Evolutionary conservation across 2,113 vertebrate species (phyloP).

Genomic region (Corythoichthys haematopterus): DNA sequence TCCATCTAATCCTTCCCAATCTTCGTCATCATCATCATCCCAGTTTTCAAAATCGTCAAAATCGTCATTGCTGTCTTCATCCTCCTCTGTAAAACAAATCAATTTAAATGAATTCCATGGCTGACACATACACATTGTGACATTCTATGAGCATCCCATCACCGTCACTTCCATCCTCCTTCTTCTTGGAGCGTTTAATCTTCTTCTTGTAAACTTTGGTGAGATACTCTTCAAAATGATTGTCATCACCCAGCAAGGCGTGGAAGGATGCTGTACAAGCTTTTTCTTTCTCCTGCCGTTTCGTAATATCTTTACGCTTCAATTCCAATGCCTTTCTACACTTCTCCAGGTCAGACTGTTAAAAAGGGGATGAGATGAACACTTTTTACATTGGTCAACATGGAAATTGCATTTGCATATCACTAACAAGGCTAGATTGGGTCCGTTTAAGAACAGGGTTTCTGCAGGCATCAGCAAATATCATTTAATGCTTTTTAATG

Average conservation of each 20-base stretch:
- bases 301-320: slow-evolving; percentile 73
- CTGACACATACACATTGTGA: background rate
- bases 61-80: slow-evolving; percentile 72
- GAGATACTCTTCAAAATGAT: slow-evolving; percentile 81
- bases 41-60: slow-evolving; percentile 72
- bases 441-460: background rate
- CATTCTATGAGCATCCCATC: slow-evolving; percentile 1
- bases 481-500: too few relatives aligned
- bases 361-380: background rate
- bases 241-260: slow-evolving; percentile 78
- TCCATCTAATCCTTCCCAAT: slow-evolving; percentile 44
- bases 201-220: slow-evolving; percentile 82
- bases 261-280: slow-evolving; percentile 72
- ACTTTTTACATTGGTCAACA: background rate
- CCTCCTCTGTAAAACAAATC: slow-evolving; percentile 68
- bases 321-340: slow-evolving; percentile 74
- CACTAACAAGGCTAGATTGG: background rate
- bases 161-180: slow-evolving; percentile 53
- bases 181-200: slow-evolving; percentile 72
- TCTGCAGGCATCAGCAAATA: too few relatives aligned
- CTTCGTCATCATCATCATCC: slow-evolving; percentile 64
- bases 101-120: background rate
- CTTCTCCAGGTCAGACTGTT: slow-evolving; percentile 74
- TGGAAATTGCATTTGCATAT: background rate
- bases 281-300: slow-evolving; percentile 79